Evolutionary conservation across 2,888 invertebrate species (phyloP).

Genomic region (Xestobium rufovillosum): DNA sequence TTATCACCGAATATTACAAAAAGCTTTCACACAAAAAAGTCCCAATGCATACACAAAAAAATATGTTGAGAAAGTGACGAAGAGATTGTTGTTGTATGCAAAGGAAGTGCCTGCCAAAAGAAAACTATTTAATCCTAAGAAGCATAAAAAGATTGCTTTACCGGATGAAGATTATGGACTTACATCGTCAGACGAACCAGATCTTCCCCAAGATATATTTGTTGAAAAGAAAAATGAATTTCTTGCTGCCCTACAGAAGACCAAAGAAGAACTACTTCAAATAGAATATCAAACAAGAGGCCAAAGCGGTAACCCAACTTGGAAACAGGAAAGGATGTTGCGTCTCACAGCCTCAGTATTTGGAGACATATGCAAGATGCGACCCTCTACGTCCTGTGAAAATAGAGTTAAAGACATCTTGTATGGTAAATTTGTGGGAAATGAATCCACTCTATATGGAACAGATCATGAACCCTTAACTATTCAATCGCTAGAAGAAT

Average conservation of each 20-base stretch:
- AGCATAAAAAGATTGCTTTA: background rate
- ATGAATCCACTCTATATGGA: conserved; percentile 11
- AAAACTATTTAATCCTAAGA: too few species aligned
- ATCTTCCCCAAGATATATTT: background rate
- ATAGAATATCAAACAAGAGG: conserved; percentile 10
- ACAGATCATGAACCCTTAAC: conserved; percentile 12
- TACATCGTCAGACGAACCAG: background rate
- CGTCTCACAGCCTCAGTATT: conserved; percentile 14
- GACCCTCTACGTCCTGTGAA: conserved; percentile 1
- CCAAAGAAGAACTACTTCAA: conserved; percentile 3
- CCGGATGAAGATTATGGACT: conserved; percentile 17
- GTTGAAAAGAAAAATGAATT: conserved; percentile 8
- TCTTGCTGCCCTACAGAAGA: conserved; percentile 5
- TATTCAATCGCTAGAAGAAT: too few species aligned
- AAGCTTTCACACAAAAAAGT: conserved; percentile 7
- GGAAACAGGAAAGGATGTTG: conserved; percentile 8
- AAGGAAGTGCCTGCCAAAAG: too few species aligned
- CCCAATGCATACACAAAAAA: too few species aligned
- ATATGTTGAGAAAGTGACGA: too few species aligned
- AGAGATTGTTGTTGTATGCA: too few species aligned
- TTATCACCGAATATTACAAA: conserved; percentile 4
- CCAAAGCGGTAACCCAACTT: conserved; percentile 5
- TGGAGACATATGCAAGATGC: conserved; percentile 15
- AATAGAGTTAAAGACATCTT: conserved; percentile 10
- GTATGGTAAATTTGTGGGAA: conserved; percentile 6